Conservation (phyloP, 2,113 vertebrate species). For the Holacanthus passer region DNA sequence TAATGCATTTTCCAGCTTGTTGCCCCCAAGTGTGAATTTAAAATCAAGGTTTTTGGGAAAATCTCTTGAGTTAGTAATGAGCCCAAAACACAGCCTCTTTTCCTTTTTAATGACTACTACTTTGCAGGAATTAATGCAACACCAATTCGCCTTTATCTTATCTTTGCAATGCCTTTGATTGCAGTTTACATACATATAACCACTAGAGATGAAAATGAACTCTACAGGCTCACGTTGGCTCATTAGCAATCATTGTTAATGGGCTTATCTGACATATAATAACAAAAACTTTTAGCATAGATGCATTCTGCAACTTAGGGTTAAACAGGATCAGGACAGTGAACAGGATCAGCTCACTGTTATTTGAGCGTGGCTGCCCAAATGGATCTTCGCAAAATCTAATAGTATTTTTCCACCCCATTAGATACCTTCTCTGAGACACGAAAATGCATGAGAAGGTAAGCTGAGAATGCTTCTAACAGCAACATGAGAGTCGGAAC, state of each 20-base stretch:
- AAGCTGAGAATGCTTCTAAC: constrained; percentile 32
- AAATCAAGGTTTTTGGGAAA: too few species aligned
- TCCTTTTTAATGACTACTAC: not conserved
- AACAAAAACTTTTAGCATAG: too few species aligned
- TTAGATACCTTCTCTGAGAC: constrained; percentile 5
- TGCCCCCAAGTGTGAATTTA: too few species aligned
- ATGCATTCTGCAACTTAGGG: not conserved
- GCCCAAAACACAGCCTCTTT: not conserved
- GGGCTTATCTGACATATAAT: too few species aligned
- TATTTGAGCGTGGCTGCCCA: constrained; percentile 11
- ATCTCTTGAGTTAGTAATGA: too few species aligned
- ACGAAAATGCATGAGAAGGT: constrained; percentile 15
- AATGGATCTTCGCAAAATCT: constrained; percentile 37
- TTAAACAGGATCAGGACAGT: too few species aligned
- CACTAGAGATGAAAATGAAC: too few species aligned
- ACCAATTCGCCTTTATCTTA: not conserved
- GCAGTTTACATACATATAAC: too few species aligned
- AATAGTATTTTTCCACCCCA: constrained; percentile 11
- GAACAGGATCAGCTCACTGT: not conserved
- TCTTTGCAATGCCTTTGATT: not conserved
- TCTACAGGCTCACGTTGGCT: too few species aligned
- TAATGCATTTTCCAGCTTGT: too few species aligned
- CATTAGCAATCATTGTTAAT: too few species aligned
- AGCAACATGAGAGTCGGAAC: constrained; percentile 1
- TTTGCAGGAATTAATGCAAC: not conserved